These are phyloP conservation scores for Drosophila orosa DNA, from an alignment of 1,140 invertebrate genomes.

Conservation along the genomic window DNA sequence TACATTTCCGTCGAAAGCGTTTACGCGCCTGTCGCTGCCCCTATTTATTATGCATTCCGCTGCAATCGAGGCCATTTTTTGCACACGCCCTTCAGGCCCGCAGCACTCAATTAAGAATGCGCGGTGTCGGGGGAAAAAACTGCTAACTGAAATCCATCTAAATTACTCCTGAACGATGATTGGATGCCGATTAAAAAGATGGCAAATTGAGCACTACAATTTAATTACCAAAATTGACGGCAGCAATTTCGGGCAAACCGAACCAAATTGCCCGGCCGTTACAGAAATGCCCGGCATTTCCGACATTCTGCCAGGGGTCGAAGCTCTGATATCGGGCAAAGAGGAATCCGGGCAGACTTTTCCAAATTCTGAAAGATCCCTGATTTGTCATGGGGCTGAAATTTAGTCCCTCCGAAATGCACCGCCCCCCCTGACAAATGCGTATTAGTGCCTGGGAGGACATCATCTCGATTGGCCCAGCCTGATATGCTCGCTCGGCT, in stretches of 20 bases:
- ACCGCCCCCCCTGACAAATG: not conserved
- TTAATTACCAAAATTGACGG: slow-evolving; percentile 73
- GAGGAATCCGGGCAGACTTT: not conserved
- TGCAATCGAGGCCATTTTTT: slow-evolving; percentile 30
- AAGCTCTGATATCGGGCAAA: slow-evolving; percentile 22
- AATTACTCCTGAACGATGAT: slow-evolving; percentile 53
- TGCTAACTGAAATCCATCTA: slow-evolving; percentile 55
- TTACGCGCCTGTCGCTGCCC: slow-evolving; percentile 50
- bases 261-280: slow-evolving; percentile 33
- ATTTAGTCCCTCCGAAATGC: not conserved
- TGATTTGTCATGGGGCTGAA: slow-evolving; percentile 1
- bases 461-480: slow-evolving; percentile 1
- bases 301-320: slow-evolving; percentile 8
- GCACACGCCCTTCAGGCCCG: not conserved
- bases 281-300: slow-evolving; percentile 16
- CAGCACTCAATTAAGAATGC: slow-evolving; percentile 15
- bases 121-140: slow-evolving; percentile 30
- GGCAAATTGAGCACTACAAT: slow-evolving; percentile 71
- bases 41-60: slow-evolving; percentile 51
- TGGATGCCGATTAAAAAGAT: slow-evolving; percentile 47
- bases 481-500: slow-evolving; percentile 30
- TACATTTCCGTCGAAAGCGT: slow-evolving; percentile 58
- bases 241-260: slow-evolving; percentile 52
- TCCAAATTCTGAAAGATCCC: slow-evolving; percentile 1
- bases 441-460: not conserved